These are phyloP conservation scores for Drosophila sucinea DNA, from an alignment of 1,140 invertebrate species.

Conservation along the genomic window DNA sequence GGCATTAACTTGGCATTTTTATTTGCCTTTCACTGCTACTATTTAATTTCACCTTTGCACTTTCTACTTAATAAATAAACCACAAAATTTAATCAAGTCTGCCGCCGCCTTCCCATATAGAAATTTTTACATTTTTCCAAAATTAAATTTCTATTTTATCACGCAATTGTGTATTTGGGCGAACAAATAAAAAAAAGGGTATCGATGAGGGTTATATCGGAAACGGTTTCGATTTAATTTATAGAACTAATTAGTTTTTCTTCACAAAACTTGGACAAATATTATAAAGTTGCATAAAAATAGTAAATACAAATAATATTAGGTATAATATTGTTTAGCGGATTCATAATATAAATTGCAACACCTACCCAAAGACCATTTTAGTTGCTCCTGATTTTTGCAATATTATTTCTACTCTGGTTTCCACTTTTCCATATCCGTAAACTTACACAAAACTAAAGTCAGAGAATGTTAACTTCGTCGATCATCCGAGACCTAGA, in stretches of 20 bases:
- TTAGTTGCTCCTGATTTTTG: too few relatives aligned
- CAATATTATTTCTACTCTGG: too few relatives aligned
- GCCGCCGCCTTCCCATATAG: slow-evolving; percentile 22
- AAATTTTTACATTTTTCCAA: slow-evolving; percentile 21
- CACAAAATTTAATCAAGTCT: slow-evolving; percentile 53
- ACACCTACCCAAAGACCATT: too few relatives aligned
- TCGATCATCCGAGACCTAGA: not conserved
- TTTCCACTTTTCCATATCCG: too few relatives aligned
- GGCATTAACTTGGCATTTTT: not conserved
- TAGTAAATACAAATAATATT: too few relatives aligned
- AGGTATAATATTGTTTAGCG: too few relatives aligned
- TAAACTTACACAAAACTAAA: too few relatives aligned
- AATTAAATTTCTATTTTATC: slow-evolving; percentile 37
- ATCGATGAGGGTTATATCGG: not conserved
- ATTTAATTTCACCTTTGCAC: slow-evolving; percentile 40
- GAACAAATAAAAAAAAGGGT: not conserved
- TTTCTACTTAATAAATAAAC: slow-evolving; percentile 38
- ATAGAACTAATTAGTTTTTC: too few relatives aligned
- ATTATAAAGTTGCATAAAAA: too few relatives aligned
- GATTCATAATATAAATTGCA: too few relatives aligned
- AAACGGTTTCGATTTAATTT: too few relatives aligned
- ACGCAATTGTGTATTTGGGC: slow-evolving; percentile 31
- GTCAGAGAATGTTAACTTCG: not conserved
- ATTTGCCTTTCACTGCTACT: slow-evolving; percentile 34
- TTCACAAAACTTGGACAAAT: too few relatives aligned